Evolutionary conservation across 1,140 invertebrate species (phyloP).

Genomic region (Plodia interpunctella): DNA sequence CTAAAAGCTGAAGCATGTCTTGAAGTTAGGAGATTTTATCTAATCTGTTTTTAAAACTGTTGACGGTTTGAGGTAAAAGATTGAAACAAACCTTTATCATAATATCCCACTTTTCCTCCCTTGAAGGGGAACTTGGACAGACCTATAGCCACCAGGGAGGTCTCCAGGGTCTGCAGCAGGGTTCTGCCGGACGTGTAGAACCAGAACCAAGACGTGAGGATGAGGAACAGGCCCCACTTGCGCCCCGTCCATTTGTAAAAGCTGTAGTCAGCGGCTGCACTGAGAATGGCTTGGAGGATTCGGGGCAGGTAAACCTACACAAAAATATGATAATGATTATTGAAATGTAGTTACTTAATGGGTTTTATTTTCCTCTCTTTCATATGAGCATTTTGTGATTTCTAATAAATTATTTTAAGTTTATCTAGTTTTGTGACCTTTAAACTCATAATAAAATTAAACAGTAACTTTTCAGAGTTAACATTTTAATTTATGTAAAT

Average conservation of each 20-base stretch:
- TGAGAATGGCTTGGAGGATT: conserved; percentile 87
- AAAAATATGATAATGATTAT: conserved; percentile 31
- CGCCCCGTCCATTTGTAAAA: conserved; percentile 84
- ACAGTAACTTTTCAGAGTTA: too few species aligned
- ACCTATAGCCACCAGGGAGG: conserved; percentile 86
- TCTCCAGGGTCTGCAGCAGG: conserved; percentile 90
- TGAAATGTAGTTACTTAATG: not conserved
- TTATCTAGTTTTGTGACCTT: too few species aligned
- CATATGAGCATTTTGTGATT: too few species aligned
- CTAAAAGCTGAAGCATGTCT: too few species aligned
- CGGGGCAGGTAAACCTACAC: conserved; percentile 85
- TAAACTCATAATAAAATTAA: too few species aligned
- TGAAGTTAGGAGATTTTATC: too few species aligned
- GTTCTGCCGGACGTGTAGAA: conserved; percentile 92
- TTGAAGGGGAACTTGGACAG: conserved; percentile 90
- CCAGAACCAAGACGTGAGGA: conserved; percentile 90
- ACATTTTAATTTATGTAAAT: too few species aligned
- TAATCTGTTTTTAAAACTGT: not conserved
- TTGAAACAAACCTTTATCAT: conserved; percentile 56
- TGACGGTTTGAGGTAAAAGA: too few species aligned
- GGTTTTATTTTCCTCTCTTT: not conserved
- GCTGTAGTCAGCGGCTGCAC: conserved; percentile 85
- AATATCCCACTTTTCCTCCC: conserved; percentile 48
- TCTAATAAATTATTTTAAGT: too few species aligned
- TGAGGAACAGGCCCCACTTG: conserved; percentile 81